These are phyloP conservation scores for Cygnus olor DNA, from an alignment of 2,797 vertebrate genomes.

Conservation along the genomic window DNA sequence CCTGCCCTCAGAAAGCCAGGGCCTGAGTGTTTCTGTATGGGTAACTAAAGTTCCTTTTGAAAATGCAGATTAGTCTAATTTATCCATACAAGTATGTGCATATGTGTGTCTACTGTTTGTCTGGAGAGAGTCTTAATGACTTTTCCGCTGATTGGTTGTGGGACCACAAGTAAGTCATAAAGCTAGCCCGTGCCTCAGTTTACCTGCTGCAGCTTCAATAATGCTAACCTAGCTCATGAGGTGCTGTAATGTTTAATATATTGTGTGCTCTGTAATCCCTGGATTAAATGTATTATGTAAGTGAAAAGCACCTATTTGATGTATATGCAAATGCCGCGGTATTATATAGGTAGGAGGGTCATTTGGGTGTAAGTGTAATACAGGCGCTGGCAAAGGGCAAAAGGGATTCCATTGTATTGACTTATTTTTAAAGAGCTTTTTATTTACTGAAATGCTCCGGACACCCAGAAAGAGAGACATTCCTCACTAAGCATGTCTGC, in stretches of 20 bases:
- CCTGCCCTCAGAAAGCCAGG: not conserved
- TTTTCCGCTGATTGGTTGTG: not conserved
- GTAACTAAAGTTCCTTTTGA: slow-evolving; percentile 19
- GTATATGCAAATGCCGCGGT: slow-evolving; percentile 53
- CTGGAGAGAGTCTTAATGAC: not conserved
- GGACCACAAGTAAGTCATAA: slow-evolving; percentile 46
- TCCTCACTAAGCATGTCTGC: slow-evolving; percentile 62
- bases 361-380: slow-evolving; percentile 61
- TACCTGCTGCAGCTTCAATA: slow-evolving; percentile 57
- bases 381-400: slow-evolving; percentile 60
- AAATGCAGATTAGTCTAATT: not conserved
- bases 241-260: slow-evolving; percentile 64
- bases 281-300: slow-evolving; percentile 68
- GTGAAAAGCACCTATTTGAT: slow-evolving; percentile 68
- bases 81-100: not conserved
- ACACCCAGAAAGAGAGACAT: slow-evolving; percentile 67
- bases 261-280: slow-evolving; percentile 57
- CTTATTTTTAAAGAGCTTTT: slow-evolving; percentile 73
- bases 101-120: not conserved
- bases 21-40: not conserved
- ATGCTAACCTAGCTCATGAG: slow-evolving; percentile 40
- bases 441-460: slow-evolving; percentile 71
- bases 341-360: slow-evolving; percentile 65
- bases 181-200: slow-evolving; percentile 58
- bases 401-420: slow-evolving; percentile 70